Evolutionary conservation across 1,140 invertebrate species (phyloP), one percentile per base, ranked within the genome.

Genomic region (Anastrepha obliqua): DNA sequence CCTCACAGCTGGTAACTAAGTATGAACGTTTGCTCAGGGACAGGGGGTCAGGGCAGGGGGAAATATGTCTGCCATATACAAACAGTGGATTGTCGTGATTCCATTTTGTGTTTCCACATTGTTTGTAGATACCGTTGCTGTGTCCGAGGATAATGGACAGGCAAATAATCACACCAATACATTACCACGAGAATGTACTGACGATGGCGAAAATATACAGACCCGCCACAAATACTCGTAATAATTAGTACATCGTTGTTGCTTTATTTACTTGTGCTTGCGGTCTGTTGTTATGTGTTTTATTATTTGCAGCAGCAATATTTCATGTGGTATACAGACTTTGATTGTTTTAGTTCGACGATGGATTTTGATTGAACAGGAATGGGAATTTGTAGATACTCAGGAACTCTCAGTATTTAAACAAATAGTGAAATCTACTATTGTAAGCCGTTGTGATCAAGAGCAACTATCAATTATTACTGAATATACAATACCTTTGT

Each of bases 81-180:
- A 81, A 81, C 74, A 55, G 47, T 55, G 74, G 17, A 55, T 81
- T 81, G 74, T 55, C 74, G 74, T 81, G 74, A 81, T 81, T 81
- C 74, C 74, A 81, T 81, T 81, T 81, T 51, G 74, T 81, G n/a
- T 55, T 44, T 55, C 13, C 47, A 13, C 5, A 20, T 81, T 81
- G 51, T 55, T 81, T 51, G 74, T 55, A n/a, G 47, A 17, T 7
- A 47, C 42, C 51, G n/a, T 81, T 81, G 47, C 15, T 81, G 4
- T 51, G 51, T 55, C 74, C 47, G 17, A 81, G 47, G 47, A 81
- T 55, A 81, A 81, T 81, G 74, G 74, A 11, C 74, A 81, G 7
- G 74, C 74, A 81, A 81, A 81, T 81, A 81, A 90, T 86, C 74
- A 78, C 55, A 78, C 51, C 51, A 51, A 64, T 39, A 64, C 60